Percentiles rank a stretch among this genome's conserved stretches.
Conservation (phyloP, 2,797 vertebrate genomes). For the Cryptoprocta ferox region DNA sequence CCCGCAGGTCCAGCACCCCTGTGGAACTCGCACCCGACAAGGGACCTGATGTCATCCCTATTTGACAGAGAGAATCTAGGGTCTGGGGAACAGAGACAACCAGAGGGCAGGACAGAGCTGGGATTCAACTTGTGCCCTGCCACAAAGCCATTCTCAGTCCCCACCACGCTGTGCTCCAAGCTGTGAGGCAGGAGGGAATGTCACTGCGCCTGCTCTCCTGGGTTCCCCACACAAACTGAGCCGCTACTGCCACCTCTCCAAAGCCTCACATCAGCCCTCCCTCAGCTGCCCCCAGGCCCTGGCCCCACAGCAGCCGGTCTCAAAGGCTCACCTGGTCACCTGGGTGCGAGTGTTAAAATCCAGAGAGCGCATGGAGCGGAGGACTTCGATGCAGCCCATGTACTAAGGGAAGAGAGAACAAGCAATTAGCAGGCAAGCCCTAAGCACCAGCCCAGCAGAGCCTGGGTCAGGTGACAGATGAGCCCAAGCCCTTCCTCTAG, state of each 20-base stretch:
- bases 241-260: not conserved
- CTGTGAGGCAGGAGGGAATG: not conserved
- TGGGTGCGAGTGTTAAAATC: constrained; percentile 98
- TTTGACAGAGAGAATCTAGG: not conserved
- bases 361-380: constrained; percentile 97
- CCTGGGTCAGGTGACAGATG: rapidly evolving
- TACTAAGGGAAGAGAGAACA: constrained; percentile 86
- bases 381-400: constrained; percentile 98
- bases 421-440: not conserved
- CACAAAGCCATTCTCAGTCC: not conserved
- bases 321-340: constrained; percentile 93
- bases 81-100: not conserved
- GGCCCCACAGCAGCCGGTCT: rapidly evolving
- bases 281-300: not conserved
- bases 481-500: too few species aligned
- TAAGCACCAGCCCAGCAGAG: too few species aligned
- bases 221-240: not conserved
- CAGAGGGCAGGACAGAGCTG: not conserved
- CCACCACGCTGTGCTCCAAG: not conserved
- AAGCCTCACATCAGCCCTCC: not conserved
- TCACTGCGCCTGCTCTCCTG: rapidly evolving
- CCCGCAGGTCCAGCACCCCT: not conserved
- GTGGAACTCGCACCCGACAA: too few species aligned
- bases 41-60: too few species aligned
- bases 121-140: rapidly evolving